phyloP scores from a whole-genome alignment of 2,113 vertebrate genomes.

The Mesitornis unicolor region DNA sequence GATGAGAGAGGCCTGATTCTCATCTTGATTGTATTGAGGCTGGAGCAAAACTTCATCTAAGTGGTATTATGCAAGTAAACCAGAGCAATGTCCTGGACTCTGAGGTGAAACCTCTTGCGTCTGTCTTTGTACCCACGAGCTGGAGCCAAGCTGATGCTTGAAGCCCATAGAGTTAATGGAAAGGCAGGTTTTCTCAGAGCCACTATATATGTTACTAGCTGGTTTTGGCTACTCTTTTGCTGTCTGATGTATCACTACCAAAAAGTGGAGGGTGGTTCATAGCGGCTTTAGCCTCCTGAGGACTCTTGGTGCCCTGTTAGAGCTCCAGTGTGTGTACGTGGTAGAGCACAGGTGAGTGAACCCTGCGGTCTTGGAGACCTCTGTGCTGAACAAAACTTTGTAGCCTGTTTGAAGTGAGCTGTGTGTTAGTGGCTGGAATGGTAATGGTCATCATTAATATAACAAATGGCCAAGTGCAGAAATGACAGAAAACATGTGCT shows the following conservation, averaged over 20 bases:
- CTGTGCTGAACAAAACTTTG: neutral
- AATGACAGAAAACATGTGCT: neutral
- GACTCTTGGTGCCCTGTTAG: neutral
- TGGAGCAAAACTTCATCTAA: neutral
- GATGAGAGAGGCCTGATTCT: neutral
- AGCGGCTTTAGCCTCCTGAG: neutral
- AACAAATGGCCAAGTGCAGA: neutral
- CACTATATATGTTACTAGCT: neutral
- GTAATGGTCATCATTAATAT: neutral
- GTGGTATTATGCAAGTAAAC: neutral
- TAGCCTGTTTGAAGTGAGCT: neutral
- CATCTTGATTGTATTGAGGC: neutral
- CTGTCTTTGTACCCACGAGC: neutral
- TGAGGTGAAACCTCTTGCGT: neutral
- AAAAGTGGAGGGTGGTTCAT: neutral
- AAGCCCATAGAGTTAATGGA: neutral
- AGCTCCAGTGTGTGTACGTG: rapidly evolving
- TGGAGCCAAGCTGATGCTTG: neutral
- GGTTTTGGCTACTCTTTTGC: neutral
- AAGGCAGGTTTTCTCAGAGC: neutral
- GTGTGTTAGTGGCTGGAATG: neutral
- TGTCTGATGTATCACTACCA: neutral
- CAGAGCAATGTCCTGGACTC: neutral
- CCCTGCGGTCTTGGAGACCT: neutral
- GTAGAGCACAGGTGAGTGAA: neutral